Evolutionary conservation across 2,113 vertebrate species (phyloP), one percentile per base, ranked within the genome.

Genomic region (Orthochromis indermauri): DNA sequence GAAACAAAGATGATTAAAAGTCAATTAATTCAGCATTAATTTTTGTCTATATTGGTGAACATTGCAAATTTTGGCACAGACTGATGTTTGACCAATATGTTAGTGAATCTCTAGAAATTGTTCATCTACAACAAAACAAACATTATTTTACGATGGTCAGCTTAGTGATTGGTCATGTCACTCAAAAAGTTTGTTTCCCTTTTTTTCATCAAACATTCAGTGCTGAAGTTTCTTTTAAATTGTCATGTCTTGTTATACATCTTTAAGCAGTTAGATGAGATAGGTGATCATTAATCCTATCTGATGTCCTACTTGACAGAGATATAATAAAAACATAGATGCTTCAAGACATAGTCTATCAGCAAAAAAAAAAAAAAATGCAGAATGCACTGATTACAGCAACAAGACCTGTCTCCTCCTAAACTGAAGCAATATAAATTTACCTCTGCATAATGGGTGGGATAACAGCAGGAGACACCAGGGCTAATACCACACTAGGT

Each of bases 361-460:
- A 31, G 26, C 11, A 26, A 55, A 57, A 10, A 10, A 6, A 8
- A 17, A 4, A 16, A 59, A 59, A 31, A 31, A 31, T 31, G 26
- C 57, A 61, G 26, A 49, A 71, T 61, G n/a, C 42, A 83, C 76
- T 78, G 83, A 81, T 81, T 66, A 73, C 47, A 80, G 63, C 78
- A 89, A 86, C 83, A 53, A 92, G 80, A 88, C 90, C 82, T 47
- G 80, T 88, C 86, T 93, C 88, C 89, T 86, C 59, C 37, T 82
- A 91, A 88, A 86, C 37, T 57, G 85, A 91, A 90, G 71, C 88
- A 90, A 88, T 80, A 71, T 88, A 89, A 89, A 88, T 89, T 79
- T 88, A 73, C 87, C 90, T 92, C 83, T 83, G 89, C 82, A 93
- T 93, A 92, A 93, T 91, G 88, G 89, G 80, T 28, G 81, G 85